Evolutionary conservation across 2,797 vertebrate species (phyloP), one percentile per base, ranked within the genome.

Genomic region (Poliocrania exsul): DNA sequence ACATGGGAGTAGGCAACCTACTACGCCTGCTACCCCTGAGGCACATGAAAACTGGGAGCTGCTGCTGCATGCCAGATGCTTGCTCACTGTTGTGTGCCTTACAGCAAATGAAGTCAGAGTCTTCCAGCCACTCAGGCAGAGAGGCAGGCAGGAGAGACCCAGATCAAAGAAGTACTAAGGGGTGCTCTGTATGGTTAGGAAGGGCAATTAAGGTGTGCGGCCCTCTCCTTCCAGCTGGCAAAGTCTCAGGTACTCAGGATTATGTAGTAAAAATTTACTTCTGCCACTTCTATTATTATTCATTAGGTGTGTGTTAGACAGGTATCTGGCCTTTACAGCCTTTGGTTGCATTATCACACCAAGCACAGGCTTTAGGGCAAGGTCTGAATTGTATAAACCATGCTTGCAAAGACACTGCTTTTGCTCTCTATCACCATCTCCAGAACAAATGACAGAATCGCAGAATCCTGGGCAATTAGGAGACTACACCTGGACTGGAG

Each of bases 161-260:
- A 75, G 92, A 90, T 91, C 81, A 91, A 88, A 92, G 83, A 31
- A 83, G 24, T 16, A 70, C 65, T 28, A 25, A 80, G 71, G 81
- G 91, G 69, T 78, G 82, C 75, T 90, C 77, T 81, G 77, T 56
- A 83, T 46, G 82, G 40, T 79, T 81, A 73, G 61, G 75, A 88
- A 88, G 70, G 81, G 85, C 70, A 96, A 86, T 81, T 88, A 88
- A 83, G 62, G 75, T 58, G 54, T 10, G 49, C 6, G 0, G 74
- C 16, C 54, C 70, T 71, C 60, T 78, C 50, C 65, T 91, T 93
- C 82, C 92, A 86, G 89, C 70, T 96, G 94, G 88, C 84, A 91
- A 75, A 81, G 31, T 21, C 61, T 85, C 81, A 58, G 69, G 61
- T 69, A 75, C 73, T 73, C 10, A 1, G 66, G 58, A 92, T 85